Conservation (phyloP, 1,140 invertebrate genomes). For the Sitophilus oryzae region DNA sequence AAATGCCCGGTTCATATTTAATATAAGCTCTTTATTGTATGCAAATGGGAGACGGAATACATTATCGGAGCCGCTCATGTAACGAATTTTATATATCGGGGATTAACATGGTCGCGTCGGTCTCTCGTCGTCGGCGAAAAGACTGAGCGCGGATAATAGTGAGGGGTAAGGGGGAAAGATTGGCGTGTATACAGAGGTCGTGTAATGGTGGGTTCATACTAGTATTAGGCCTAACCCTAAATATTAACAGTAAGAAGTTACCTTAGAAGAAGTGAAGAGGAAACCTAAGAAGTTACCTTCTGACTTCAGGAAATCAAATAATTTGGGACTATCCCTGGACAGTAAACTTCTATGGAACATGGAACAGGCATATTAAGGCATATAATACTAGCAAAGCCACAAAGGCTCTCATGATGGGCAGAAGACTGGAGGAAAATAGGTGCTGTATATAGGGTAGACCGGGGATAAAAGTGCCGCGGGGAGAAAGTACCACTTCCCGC, state of each 20-base stretch:
- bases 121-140: conserved; percentile 14
- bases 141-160: neutral
- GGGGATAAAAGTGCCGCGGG: conserved; percentile 9
- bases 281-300: neutral
- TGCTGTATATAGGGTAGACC: neutral
- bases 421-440: too few relatives aligned
- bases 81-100: conserved; percentile 27
- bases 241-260: too few relatives aligned
- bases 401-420: too few relatives aligned
- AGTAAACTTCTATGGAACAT: too few relatives aligned
- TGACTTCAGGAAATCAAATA: neutral
- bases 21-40: conserved; percentile 29
- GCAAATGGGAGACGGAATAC: conserved; percentile 25
- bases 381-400: too few relatives aligned
- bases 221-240: too few relatives aligned
- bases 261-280: too few relatives aligned
- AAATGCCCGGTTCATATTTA: conserved; percentile 27
- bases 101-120: conserved; percentile 22
- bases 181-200: too few relatives aligned
- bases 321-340: too few relatives aligned
- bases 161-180: neutral
- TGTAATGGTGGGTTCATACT: too few relatives aligned
- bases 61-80: conserved; percentile 23
- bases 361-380: too few relatives aligned
- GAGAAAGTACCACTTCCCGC: conserved; percentile 3